These are phyloP conservation scores for Nymphicus hollandicus DNA, from an alignment of 2,113 vertebrate genomes.

Conservation along the genomic window DNA sequence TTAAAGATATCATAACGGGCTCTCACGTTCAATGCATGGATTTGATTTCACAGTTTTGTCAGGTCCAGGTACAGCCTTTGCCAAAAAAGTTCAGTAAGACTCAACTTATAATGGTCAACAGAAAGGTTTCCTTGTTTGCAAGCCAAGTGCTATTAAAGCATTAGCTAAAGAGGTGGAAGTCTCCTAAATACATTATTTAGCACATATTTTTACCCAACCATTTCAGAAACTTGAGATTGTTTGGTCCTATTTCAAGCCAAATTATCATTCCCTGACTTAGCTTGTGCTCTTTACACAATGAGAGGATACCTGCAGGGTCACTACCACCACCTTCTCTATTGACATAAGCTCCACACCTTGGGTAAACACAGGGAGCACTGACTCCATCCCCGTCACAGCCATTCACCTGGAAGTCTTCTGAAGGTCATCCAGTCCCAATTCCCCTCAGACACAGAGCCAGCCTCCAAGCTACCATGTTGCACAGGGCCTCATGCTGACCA, in stretches of 20 bases:
- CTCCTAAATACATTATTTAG: background rate
- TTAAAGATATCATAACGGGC: background rate
- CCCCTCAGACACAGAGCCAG: accelerated
- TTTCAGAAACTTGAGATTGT: background rate
- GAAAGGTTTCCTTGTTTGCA: background rate
- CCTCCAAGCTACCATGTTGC: background rate
- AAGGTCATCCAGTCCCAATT: accelerated
- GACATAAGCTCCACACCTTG: background rate
- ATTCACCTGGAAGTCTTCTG: accelerated
- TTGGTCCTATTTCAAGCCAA: background rate
- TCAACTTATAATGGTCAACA: background rate
- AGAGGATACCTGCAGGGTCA: accelerated
- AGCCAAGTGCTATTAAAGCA: background rate
- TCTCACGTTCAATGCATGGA: background rate
- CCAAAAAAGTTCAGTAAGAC: background rate
- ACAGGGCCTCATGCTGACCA: accelerated
- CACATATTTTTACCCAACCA: background rate
- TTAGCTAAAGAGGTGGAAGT: background rate
- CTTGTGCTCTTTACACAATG: background rate
- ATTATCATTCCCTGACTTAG: too few species aligned
- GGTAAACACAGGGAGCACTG: background rate
- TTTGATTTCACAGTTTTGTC: background rate
- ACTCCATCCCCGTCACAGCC: background rate
- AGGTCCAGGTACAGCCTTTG: background rate
- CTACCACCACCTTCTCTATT: background rate